Evolutionary conservation across 2,797 vertebrate genomes (phyloP).

Genomic region (Odontamblyopus rebecca): DNA sequence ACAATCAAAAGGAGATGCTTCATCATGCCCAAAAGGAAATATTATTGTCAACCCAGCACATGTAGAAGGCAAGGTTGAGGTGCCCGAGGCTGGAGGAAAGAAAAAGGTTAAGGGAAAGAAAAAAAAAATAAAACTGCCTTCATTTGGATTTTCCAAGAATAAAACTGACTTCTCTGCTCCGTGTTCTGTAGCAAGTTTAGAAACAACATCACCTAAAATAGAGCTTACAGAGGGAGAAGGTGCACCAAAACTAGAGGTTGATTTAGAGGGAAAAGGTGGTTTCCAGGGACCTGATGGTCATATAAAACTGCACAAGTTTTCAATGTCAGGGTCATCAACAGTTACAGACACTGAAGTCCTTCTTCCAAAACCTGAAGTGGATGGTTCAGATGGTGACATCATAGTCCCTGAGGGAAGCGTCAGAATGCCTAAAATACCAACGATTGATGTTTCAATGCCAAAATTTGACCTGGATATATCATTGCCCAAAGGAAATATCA

Average conservation of each 20-base stretch:
- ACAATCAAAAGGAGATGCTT: slow-evolving; percentile 61
- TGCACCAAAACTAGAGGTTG: slow-evolving; percentile 48
- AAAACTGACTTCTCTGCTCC: slow-evolving; percentile 58
- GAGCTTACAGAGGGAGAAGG: slow-evolving; percentile 51
- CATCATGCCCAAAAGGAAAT: slow-evolving; percentile 11
- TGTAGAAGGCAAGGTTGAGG: slow-evolving; percentile 51
- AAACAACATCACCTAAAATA: slow-evolving; percentile 59
- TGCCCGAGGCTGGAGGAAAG: slow-evolving; percentile 64
- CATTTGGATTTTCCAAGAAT: slow-evolving; percentile 76
- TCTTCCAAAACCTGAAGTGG: slow-evolving; percentile 73
- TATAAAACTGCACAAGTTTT: slow-evolving; percentile 77
- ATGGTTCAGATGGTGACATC: slow-evolving; percentile 76
- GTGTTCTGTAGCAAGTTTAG: slow-evolving; percentile 60
- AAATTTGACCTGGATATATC: slow-evolving; percentile 73
- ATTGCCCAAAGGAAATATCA: slow-evolving; percentile 50
- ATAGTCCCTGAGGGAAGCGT: slow-evolving; percentile 74
- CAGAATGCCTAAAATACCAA: slow-evolving; percentile 77
- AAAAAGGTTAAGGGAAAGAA: slow-evolving; percentile 78
- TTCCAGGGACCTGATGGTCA: slow-evolving; percentile 65
- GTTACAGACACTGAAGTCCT: slow-evolving; percentile 70
- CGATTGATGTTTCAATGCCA: slow-evolving; percentile 73
- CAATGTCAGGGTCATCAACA: slow-evolving; percentile 70
- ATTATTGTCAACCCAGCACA: slow-evolving; percentile 50
- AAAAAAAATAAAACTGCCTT: slow-evolving; percentile 76
- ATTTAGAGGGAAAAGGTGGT: slow-evolving; percentile 43